Evolutionary conservation across 2,113 vertebrate genomes (phyloP).

Genomic region (Tragelaphus buxtoni): DNA sequence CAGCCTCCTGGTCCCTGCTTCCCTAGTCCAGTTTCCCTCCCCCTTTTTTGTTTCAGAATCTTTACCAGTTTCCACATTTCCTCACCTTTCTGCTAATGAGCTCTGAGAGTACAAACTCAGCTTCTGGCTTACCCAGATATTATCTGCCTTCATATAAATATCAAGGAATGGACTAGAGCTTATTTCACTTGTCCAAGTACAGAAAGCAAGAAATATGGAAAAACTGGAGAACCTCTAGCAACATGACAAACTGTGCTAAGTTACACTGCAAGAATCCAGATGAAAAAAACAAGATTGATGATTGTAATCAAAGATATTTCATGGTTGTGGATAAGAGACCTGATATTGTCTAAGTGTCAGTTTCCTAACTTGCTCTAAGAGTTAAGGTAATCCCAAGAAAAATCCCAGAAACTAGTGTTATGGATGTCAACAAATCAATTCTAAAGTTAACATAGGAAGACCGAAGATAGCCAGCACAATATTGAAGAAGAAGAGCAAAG

Average conservation of each 20-base stretch:
- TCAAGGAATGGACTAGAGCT: not conserved
- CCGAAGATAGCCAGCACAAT: not conserved
- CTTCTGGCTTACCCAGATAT: not conserved
- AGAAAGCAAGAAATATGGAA: constrained; percentile 9
- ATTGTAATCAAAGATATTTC: not conserved
- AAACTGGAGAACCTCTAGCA: not conserved
- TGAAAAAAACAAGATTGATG: not conserved
- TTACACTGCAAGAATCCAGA: not conserved
- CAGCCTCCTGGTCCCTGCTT: not conserved
- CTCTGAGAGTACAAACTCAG: not conserved
- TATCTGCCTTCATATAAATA: not conserved
- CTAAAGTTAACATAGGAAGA: not conserved
- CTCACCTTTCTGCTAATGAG: not conserved
- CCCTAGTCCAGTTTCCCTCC: not conserved
- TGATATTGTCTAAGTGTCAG: not conserved
- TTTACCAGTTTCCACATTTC: not conserved
- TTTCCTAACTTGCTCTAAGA: not conserved
- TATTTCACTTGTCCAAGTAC: not conserved
- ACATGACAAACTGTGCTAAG: not conserved
- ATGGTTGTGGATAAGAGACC: not conserved
- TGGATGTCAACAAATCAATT: not conserved
- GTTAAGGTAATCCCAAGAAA: not conserved
- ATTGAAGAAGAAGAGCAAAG: not conserved
- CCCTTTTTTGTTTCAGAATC: not conserved
- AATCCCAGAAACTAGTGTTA: not conserved